These are phyloP conservation scores for Drosophila picticornis DNA, from an alignment of 2,888 invertebrate species.

Conservation along the genomic window DNA sequence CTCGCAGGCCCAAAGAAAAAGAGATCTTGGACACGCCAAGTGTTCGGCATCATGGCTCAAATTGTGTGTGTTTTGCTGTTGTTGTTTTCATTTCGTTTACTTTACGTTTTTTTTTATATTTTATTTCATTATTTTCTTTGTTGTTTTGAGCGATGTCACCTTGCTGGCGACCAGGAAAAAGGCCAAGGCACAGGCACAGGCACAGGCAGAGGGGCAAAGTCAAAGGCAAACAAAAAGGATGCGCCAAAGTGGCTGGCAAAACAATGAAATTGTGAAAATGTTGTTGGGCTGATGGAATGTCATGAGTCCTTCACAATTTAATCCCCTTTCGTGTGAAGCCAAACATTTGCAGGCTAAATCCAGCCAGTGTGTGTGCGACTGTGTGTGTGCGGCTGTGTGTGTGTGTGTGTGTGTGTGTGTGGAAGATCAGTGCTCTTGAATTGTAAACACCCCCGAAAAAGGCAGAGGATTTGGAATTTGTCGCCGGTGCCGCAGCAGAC, in stretches of 20 bases:
- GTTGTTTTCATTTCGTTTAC: background rate
- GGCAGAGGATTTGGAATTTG: conserved; percentile 53
- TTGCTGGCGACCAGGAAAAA: conserved; percentile 3
- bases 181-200: background rate
- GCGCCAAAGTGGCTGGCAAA: conserved; percentile 72
- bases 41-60: conserved; percentile 17
- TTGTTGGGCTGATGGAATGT: conserved; percentile 46
- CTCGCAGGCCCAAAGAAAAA: background rate
- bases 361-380: background rate
- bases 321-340: conserved; percentile 74
- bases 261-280: conserved; percentile 70
- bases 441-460: conserved; percentile 44
- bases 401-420: conserved; percentile 3
- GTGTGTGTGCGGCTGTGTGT: conserved; percentile 10
- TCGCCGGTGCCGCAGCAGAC: conserved; percentile 43
- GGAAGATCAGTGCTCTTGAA: conserved; percentile 43
- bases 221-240: conserved; percentile 51
- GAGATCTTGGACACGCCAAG: conserved; percentile 36
- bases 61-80: background rate
- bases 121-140: background rate
- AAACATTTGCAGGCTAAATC: conserved; percentile 65
- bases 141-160: conserved; percentile 68
- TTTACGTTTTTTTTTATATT: conserved; percentile 2
- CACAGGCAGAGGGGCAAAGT: conserved; percentile 2
- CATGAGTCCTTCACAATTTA: conserved; percentile 66